Evolutionary conservation across 2,113 vertebrate genomes (phyloP).

Genomic region (Corvus cornix): DNA sequence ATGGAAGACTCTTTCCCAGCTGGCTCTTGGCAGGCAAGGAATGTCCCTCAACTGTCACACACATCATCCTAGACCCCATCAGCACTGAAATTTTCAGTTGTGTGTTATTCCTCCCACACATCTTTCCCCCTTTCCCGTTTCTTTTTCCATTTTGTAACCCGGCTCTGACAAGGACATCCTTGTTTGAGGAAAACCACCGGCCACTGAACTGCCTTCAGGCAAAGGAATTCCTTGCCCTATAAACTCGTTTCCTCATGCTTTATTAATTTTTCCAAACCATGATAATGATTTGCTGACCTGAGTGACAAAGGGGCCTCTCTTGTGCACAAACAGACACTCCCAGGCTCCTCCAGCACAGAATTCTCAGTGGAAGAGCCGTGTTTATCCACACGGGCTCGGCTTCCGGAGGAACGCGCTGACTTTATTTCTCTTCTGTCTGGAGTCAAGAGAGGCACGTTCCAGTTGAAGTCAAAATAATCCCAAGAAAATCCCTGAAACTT

Average conservation of each 20-base stretch:
- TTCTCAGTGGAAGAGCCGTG: background rate
- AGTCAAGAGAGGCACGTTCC: constrained; percentile 2
- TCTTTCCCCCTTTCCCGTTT: background rate
- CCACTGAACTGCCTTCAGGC: background rate
- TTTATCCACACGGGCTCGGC: background rate
- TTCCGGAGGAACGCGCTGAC: background rate
- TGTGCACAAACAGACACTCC: background rate
- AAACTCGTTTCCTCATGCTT: background rate
- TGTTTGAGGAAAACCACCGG: background rate
- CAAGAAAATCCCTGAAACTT: constrained; percentile 24
- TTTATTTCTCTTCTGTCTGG: constrained; percentile 21
- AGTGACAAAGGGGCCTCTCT: background rate
- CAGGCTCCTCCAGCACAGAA: background rate
- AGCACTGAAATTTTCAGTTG: background rate
- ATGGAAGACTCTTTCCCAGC: background rate
- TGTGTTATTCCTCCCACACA: background rate
- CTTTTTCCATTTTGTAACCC: background rate
- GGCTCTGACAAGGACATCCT: background rate
- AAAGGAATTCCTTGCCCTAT: background rate
- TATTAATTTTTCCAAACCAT: background rate
- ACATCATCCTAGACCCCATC: background rate
- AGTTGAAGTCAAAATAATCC: constrained; percentile 29
- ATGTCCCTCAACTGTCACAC: background rate
- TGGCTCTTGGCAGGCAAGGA: background rate
- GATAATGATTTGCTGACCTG: background rate